Evolutionary conservation across 2,888 invertebrate genomes (phyloP), one percentile per base, ranked within the genome.

Genomic region (Heliconius erato): DNA sequence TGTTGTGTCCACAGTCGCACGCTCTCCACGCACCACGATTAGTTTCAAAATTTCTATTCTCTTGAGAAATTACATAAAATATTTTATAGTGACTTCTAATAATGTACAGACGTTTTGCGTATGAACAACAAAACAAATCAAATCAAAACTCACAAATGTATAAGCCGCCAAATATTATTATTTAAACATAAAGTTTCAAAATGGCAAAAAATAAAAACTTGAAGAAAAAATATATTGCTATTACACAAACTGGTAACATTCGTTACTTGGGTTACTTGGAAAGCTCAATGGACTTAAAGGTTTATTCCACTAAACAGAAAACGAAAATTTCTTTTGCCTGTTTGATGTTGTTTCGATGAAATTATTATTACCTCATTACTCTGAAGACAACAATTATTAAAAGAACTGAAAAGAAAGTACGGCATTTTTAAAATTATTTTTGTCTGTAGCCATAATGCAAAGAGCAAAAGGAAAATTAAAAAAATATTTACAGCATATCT

Each of bases 241-340:
- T 54, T 54, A 54, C 54, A 54, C 54, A 54, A 54, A 23, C 23
- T 54, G 7, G 23, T 54, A 7, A 63, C n/a, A 63, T 63, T n/a
- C 2, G n/a, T n/a, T 63, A 19, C 54, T 63, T 7, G 19, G 54
- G 63, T n/a, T 63, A 12, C 63, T 63, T n/a, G n/a, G 0, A n/a
- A 23, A 59, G 23, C 59, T 59, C 9, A 59, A 59, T 23, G 9
- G 63, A 12, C 63, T 63, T n/a, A 63, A n/a, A n/a, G 11, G n/a
- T n/a, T 63, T n/a, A 63, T n/a, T 63, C 63, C n/a, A 63, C 63
- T n/a, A 63, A n/a, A 63, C n/a, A n/a, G 63, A 63, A 63, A n/a
- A 63, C 11, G n/a, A 63, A 63, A 63, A n/a, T n/a, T 63, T 63
- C n/a, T 63, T 63, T 63, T 23, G 0, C 54, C 2, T 7, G 23